phyloP scores from a whole-genome alignment of 2,888 invertebrate genomes.

The Horisme vitalbata region DNA sequence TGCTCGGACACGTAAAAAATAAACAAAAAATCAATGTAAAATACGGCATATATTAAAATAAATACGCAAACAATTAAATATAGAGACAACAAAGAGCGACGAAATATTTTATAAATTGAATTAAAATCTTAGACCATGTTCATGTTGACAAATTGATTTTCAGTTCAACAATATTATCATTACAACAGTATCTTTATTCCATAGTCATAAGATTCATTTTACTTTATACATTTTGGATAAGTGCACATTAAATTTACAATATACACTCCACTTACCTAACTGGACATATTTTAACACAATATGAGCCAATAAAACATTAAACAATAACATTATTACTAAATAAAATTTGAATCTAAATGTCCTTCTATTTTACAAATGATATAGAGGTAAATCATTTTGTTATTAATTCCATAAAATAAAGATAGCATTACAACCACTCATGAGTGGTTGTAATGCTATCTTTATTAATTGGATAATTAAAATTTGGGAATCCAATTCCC shows the following conservation, averaged over 20 bases:
- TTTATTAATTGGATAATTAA: too few relatives aligned
- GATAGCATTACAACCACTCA: too few relatives aligned
- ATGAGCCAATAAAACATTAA: constrained; percentile 2
- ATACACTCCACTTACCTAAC: constrained; percentile 1
- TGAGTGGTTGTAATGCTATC: too few relatives aligned
- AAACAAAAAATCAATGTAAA: background rate
- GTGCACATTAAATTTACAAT: constrained; percentile 4
- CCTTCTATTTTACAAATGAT: too few relatives aligned
- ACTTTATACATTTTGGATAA: constrained; percentile 11
- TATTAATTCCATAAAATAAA: too few relatives aligned
- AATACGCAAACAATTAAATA: background rate
- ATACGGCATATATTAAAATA: constrained; percentile 9
- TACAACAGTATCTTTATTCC: constrained; percentile 11
- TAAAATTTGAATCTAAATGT: too few relatives aligned
- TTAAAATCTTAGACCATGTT: constrained; percentile 10
- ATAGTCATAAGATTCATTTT: constrained; percentile 25
- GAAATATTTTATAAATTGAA: constrained; percentile 6
- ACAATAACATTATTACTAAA: too few relatives aligned
- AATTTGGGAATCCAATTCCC: too few relatives aligned
- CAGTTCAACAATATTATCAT: background rate
- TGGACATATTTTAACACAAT: constrained; percentile 1
- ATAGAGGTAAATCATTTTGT: too few relatives aligned
- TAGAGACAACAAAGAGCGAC: background rate
- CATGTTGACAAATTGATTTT: constrained; percentile 11
- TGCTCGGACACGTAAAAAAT: too few relatives aligned